A percentile compares a stretch with the other conserved stretches of the same genome.
Conservation (phyloP, 2,797 vertebrate species). For the Brotula barbata region DNA sequence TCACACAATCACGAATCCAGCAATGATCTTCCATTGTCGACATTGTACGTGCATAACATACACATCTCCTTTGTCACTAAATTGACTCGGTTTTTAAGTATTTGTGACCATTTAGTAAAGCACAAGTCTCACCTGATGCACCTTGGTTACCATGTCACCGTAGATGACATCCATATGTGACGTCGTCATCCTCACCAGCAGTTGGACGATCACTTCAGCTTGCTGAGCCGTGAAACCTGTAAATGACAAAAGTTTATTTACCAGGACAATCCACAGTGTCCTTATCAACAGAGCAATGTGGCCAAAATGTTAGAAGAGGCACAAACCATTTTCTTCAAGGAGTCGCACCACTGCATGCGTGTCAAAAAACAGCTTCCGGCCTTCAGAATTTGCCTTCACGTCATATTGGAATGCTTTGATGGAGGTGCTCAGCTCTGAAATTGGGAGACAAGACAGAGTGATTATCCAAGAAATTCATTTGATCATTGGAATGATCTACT, state of each 20-base stretch:
- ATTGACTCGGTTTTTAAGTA: too few species aligned
- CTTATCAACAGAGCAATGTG: too few species aligned
- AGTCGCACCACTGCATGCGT: slow-evolving; percentile 90
- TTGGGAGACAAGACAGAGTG: slow-evolving; percentile 7
- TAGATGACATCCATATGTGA: slow-evolving; percentile 89
- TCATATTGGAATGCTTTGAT: slow-evolving; percentile 71
- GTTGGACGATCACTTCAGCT: slow-evolving; percentile 87
- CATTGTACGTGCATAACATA: too few species aligned
- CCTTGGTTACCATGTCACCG: slow-evolving; percentile 93
- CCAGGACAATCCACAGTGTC: neutral
- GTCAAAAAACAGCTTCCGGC: slow-evolving; percentile 86
- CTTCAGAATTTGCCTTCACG: slow-evolving; percentile 70
- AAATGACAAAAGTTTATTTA: neutral
- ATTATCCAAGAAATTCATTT: too few species aligned
- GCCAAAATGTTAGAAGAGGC: neutral
- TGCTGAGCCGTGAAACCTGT: slow-evolving; percentile 88
- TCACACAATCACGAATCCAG: neutral
- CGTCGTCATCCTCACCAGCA: slow-evolving; percentile 85
- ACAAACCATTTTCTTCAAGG: slow-evolving; percentile 88
- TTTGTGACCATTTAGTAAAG: too few species aligned
- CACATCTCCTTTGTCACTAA: too few species aligned
- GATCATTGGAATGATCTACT: too few species aligned
- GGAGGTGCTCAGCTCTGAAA: slow-evolving; percentile 80
- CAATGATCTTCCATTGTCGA: neutral
- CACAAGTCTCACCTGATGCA: slow-evolving; percentile 89